These are phyloP conservation scores for Psix sp. DNA, from an alignment of 1,140 invertebrate genomes.

Conservation along the genomic window DNA sequence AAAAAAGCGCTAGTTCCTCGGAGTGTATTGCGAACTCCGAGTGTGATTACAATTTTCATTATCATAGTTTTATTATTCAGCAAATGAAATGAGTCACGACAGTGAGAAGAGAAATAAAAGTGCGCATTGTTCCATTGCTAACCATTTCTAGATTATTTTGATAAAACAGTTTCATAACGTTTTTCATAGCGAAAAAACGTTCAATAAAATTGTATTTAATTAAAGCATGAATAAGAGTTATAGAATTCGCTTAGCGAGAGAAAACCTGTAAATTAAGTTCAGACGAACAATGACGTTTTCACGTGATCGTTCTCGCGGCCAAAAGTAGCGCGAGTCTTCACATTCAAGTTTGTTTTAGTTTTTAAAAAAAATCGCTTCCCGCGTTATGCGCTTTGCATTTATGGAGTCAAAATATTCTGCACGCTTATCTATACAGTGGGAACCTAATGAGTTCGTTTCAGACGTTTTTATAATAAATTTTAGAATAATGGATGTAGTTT, in stretches of 20 bases:
- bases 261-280: slow-evolving; percentile 55
- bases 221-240: slow-evolving; percentile 53
- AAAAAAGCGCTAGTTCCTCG: slow-evolving; percentile 24
- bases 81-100: slow-evolving; percentile 61
- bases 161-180: slow-evolving; percentile 56
- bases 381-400: slow-evolving; percentile 14
- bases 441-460: not conserved
- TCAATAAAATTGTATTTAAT: slow-evolving; percentile 61
- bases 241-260: slow-evolving; percentile 38
- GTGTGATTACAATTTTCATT: slow-evolving; percentile 60
- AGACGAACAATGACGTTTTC: slow-evolving; percentile 58
- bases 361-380: slow-evolving; percentile 38
- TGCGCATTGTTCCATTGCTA: slow-evolving; percentile 52
- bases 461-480: not conserved
- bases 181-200: slow-evolving; percentile 52
- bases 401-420: slow-evolving; percentile 14
- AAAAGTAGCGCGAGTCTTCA: slow-evolving; percentile 44
- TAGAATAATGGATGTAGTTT: too few species aligned
- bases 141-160: slow-evolving; percentile 61
- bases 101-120: slow-evolving; percentile 60
- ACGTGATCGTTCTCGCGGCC: slow-evolving; percentile 49
- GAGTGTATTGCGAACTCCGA: slow-evolving; percentile 44
- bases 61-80: slow-evolving; percentile 62
- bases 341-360: slow-evolving; percentile 55
- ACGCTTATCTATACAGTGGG: not conserved